Evolutionary conservation across 2,113 vertebrate species (phyloP), one percentile per base, ranked within the genome.

Genomic region (Corapipo altera): DNA sequence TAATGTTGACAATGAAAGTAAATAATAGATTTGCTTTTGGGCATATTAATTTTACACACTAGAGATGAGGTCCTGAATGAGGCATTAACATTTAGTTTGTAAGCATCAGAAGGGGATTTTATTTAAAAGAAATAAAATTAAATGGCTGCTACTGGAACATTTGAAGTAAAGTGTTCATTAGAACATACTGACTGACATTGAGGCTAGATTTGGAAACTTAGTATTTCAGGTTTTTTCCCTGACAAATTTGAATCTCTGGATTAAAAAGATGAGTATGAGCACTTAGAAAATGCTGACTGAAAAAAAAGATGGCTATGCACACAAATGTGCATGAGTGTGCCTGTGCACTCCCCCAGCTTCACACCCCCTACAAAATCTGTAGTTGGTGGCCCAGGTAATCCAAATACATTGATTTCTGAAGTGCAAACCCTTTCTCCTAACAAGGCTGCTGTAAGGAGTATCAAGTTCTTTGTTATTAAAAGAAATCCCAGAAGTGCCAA

Each of bases 61-160:
- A 71, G 72, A 91, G 84, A 80, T 54, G 20, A 49, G 21, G 49
- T 83, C 83, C 41, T 89, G 91, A 77, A 88, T 74, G 72, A 90
- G 72, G 57, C 39, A 76, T 89, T 94, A 94, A 80, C 41, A 35
- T 86, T 73, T 88, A 74, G 33, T 59, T 86, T 94, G 33, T 78
- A 84, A 79, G 59, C 32, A 6, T 94, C 52, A 52, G 57, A 88
- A 90, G 52, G 59, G 46, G 9, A 57, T 87, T 37, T 73, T 95
- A 52, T 85, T 88, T 73, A 71, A 77, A 95, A 83, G 54, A 88
- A 91, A 73, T 66, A 74, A 88, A 86, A 85, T 69, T 51, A 91
- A 28, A 57, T 85, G 70, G n/a, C 76, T 91, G 23, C 39, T 57
- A 30, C 32, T 86, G 85, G 58, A 67, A 88, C 59, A 43, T 87